Conservation (phyloP, 2,888 invertebrate species). For the Papilio demoleus region DNA sequence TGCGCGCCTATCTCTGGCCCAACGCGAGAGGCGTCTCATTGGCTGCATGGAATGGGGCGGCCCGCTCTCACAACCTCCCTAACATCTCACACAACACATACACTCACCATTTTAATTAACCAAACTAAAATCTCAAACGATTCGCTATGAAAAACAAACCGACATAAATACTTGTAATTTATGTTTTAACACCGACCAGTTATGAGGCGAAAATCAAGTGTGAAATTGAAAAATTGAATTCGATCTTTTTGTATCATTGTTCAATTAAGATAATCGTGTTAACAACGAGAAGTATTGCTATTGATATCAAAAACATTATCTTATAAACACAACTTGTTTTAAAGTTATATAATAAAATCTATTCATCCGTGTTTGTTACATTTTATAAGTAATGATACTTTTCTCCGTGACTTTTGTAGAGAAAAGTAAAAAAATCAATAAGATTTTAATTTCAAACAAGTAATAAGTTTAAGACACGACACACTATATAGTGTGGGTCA, state of each 20-base stretch:
- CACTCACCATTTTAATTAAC: slow-evolving; percentile 40
- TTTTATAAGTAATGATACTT: too few species aligned
- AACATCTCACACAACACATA: slow-evolving; percentile 46
- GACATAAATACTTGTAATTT: slow-evolving; percentile 16
- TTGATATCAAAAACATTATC: background rate
- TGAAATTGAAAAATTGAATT: slow-evolving; percentile 23
- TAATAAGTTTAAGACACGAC: too few species aligned
- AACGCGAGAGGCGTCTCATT: slow-evolving; percentile 63
- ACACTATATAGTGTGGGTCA: too few species aligned
- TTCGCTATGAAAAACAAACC: slow-evolving; percentile 22
- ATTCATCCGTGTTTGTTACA: too few species aligned
- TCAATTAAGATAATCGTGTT: background rate
- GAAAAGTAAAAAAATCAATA: too few species aligned
- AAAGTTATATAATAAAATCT: background rate
- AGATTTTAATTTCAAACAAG: too few species aligned
- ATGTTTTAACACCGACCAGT: slow-evolving; percentile 11
- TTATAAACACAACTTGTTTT: background rate
- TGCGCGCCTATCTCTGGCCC: slow-evolving; percentile 64
- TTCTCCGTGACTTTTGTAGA: too few species aligned
- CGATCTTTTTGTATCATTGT: background rate
- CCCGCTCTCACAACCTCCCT: slow-evolving; percentile 57
- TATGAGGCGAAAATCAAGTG: slow-evolving; percentile 22
- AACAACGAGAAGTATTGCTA: background rate
- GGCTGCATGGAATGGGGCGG: slow-evolving; percentile 75
- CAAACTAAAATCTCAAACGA: slow-evolving; percentile 35